Evolutionary conservation across 2,797 vertebrate genomes (phyloP).

Genomic region (Hapalemur alaotrensis): DNA sequence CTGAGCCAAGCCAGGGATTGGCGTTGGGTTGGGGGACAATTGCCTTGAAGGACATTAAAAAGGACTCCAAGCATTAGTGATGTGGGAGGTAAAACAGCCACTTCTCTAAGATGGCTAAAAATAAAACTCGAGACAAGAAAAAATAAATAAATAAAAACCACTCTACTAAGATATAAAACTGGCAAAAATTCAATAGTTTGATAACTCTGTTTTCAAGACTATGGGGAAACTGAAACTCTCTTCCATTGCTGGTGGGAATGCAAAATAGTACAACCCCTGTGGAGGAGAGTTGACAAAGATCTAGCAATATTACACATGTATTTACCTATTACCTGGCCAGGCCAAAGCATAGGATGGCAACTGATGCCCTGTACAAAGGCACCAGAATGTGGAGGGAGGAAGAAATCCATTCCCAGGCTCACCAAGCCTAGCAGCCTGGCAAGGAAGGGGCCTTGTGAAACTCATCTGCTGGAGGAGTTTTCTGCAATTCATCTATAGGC

Average conservation of each 20-base stretch:
- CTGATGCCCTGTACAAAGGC: no score
- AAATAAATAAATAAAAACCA: neutral
- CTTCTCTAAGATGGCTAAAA: neutral
- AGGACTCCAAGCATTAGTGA: neutral
- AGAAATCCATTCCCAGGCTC: neutral
- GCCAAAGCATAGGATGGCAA: neutral
- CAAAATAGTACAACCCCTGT: neutral
- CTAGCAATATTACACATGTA: neutral
- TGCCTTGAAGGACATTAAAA: neutral
- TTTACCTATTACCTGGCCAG: neutral
- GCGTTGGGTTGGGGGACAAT: no score
- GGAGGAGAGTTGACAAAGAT: neutral
- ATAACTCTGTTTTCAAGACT: neutral
- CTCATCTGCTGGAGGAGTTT: neutral
- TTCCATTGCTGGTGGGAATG: neutral
- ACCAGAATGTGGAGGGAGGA: no score
- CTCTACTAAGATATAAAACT: neutral
- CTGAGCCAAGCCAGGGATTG: neutral
- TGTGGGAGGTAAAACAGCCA: neutral
- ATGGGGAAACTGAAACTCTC: neutral
- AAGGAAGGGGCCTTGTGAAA: neutral
- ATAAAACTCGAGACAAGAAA: neutral
- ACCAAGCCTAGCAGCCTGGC: neutral
- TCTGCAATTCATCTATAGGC: neutral
- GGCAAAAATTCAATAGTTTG: neutral